Evolutionary conservation across 2,113 vertebrate genomes (phyloP).

Genomic region (Leptobrachium leishanense): DNA sequence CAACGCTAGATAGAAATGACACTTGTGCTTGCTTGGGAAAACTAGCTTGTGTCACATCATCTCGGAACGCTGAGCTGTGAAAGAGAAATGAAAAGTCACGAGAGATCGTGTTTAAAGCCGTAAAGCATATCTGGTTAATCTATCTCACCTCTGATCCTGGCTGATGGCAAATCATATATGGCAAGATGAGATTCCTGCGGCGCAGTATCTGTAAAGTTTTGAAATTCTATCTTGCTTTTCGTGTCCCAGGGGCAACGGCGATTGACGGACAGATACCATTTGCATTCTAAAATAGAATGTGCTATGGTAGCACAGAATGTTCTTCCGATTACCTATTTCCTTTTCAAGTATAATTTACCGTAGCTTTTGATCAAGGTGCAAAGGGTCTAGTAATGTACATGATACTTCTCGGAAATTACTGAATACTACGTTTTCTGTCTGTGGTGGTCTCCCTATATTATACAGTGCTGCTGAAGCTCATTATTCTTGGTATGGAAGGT

Average conservation of each 20-base stretch:
- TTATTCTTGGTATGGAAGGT: too few relatives aligned
- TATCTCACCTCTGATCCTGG: conserved; percentile 4
- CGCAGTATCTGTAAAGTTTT: background rate
- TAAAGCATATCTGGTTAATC: conserved; percentile 8
- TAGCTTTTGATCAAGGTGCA: too few relatives aligned
- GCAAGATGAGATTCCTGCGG: background rate
- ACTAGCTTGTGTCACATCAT: background rate
- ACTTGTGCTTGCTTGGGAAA: conserved; percentile 4
- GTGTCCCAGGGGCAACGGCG: background rate
- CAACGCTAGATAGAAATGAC: background rate
- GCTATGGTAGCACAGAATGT: too few relatives aligned
- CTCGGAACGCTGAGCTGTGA: conserved; percentile 4
- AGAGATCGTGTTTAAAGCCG: background rate
- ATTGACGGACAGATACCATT: too few relatives aligned
- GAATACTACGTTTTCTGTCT: too few relatives aligned
- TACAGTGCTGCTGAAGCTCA: too few relatives aligned
- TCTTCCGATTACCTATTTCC: too few relatives aligned
- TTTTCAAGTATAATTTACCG: too few relatives aligned
- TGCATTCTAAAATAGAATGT: too few relatives aligned
- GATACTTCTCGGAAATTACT: too few relatives aligned
- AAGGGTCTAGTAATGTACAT: too few relatives aligned
- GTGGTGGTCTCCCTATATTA: too few relatives aligned
- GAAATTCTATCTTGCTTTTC: background rate
- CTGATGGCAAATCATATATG: background rate
- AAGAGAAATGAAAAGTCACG: conserved; percentile 22